A percentile compares a stretch with the other conserved stretches of the same genome.
phyloP scores from a whole-genome alignment of 2,113 vertebrate genomes.

The Elanoides forficatus region DNA sequence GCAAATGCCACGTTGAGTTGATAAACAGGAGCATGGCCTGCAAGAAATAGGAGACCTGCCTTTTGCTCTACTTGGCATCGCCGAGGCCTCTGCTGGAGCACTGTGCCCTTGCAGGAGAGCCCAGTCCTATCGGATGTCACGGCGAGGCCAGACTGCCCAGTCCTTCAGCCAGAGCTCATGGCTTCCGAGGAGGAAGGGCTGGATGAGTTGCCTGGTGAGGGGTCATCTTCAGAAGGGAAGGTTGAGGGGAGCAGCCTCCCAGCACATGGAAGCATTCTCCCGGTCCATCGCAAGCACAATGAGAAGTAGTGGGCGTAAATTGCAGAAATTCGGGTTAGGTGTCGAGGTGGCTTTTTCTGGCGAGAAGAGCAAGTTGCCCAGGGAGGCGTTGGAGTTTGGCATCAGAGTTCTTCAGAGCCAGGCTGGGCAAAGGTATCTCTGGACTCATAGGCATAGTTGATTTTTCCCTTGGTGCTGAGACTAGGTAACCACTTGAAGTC shows the following conservation, averaged over 20 bases:
- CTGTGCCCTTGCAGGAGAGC: background rate
- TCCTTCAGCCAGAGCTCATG: background rate
- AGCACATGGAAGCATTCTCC: accelerated
- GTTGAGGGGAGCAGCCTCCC: background rate
- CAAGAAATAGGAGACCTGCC: background rate
- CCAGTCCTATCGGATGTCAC: accelerated
- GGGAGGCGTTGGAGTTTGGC: background rate
- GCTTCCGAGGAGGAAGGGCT: background rate
- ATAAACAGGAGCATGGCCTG: background rate
- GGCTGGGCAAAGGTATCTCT: background rate
- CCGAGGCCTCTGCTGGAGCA: accelerated
- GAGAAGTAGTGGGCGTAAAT: background rate
- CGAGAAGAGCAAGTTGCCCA: background rate
- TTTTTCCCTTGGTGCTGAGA: background rate
- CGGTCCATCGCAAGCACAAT: accelerated
- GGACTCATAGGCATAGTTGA: background rate
- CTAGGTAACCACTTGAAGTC: background rate
- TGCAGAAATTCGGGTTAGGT: background rate
- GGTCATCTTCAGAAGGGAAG: background rate
- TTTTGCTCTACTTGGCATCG: background rate
- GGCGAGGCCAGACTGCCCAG: accelerated
- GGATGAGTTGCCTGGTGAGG: background rate
- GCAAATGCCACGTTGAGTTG: background rate
- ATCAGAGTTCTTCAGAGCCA: background rate
- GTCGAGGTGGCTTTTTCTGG: background rate